Evolutionary conservation across 2,113 vertebrate genomes (phyloP).

Genomic region (Epinephelus fuscoguttatus): DNA sequence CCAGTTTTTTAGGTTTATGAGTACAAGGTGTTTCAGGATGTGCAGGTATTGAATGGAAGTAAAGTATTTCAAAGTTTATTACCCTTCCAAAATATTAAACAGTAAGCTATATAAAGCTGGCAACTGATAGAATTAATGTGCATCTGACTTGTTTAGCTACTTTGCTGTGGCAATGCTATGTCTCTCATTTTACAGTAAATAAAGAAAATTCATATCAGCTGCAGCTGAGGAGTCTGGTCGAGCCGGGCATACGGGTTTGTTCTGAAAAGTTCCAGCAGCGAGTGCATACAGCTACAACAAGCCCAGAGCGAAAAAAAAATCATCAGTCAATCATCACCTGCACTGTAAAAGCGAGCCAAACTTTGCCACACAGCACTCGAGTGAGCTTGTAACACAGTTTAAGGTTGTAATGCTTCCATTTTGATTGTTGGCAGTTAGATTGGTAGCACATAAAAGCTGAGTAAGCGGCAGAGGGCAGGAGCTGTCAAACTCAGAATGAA

Average conservation of each 20-base stretch:
- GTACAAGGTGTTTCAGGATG: neutral
- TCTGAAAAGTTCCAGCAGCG: neutral
- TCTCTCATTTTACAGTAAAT: neutral
- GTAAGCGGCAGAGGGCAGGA: neutral
- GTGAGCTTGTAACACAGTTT: neutral
- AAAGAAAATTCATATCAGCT: neutral
- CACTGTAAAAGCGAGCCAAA: neutral
- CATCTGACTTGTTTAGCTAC: neutral
- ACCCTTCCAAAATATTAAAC: neutral
- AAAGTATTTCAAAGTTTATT: neutral
- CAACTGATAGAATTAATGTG: neutral
- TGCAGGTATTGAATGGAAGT: neutral
- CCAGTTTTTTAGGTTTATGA: neutral
- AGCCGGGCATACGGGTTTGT: neutral
- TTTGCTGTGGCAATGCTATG: neutral
- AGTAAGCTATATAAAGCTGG: too few species aligned
- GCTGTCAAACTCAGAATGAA: neutral
- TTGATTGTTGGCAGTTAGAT: neutral
- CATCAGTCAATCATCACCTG: neutral
- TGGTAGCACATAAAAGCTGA: neutral
- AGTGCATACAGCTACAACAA: neutral
- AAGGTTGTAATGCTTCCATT: neutral
- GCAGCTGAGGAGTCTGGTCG: neutral
- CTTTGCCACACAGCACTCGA: neutral
- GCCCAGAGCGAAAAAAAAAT: neutral